A percentile compares a stretch with the other conserved stretches of the same genome.
Conservation (phyloP, 2,888 invertebrate genomes). For the Cristatella mucedo region DNA sequence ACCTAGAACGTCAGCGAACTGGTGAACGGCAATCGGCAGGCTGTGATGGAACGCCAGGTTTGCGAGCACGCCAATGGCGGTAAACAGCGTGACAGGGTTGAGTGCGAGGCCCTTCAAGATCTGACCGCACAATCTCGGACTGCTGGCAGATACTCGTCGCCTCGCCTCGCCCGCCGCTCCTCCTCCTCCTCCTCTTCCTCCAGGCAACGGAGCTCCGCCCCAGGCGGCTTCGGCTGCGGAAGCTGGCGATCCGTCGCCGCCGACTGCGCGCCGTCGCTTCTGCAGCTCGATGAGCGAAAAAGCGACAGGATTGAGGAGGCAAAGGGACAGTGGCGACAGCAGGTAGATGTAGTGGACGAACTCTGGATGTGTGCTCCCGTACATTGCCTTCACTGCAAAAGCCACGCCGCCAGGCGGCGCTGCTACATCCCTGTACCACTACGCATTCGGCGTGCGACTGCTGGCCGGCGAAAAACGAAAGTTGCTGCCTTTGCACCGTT, state of each 20-base stretch:
- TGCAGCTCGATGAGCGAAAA: slow-evolving; percentile 73
- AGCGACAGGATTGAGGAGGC: slow-evolving; percentile 76
- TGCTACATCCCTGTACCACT: not conserved
- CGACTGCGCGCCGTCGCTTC: slow-evolving; percentile 46
- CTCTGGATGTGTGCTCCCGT: slow-evolving; percentile 67
- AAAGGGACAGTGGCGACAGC: slow-evolving; percentile 80
- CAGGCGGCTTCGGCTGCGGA: too few relatives aligned
- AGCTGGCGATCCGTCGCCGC: too few relatives aligned
- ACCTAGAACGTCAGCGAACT: slow-evolving; percentile 52
- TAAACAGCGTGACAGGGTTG: slow-evolving; percentile 83
- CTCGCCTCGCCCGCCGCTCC: not conserved
- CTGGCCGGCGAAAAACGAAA: not conserved
- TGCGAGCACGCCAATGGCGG: slow-evolving; percentile 68
- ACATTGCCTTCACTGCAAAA: slow-evolving; percentile 62
- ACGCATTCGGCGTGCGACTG: not conserved
- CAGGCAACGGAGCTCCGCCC: too few relatives aligned
- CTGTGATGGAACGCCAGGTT: slow-evolving; percentile 64
- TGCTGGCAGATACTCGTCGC: too few relatives aligned
- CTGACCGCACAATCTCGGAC: too few relatives aligned
- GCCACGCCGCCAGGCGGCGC: slow-evolving; percentile 11
- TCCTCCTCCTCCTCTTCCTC: not conserved
- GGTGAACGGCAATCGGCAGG: slow-evolving; percentile 56
- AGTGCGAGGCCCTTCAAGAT: slow-evolving; percentile 46
- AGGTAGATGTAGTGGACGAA: slow-evolving; percentile 77
- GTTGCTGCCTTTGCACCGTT: slow-evolving; percentile 34